Base-by-base conservation (phyloP, 2,888 invertebrate species). In the Prenolepis imparis region DNA sequence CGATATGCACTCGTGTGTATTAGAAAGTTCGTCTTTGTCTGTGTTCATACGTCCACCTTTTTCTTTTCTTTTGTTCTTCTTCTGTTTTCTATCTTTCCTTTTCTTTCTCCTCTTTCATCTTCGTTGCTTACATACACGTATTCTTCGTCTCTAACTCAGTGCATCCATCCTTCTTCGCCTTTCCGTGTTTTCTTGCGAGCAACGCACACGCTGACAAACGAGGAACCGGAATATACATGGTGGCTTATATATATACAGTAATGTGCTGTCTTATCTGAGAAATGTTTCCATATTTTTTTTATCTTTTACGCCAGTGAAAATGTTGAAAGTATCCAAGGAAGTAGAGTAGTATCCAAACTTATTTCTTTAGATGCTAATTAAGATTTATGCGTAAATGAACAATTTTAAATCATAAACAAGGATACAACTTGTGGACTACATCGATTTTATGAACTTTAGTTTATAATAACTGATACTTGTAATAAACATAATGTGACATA, bases 21-120 rank as follows among this genome's bases (percentile, higher is more conserved):
- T n/a, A 83, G 70, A 85, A 82, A 84, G 77, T 72, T 57, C 70
- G 41, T 66, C 75, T 59, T 61, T 39, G 78, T 74, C 57, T 39
- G 18, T 41, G 28, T 24, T 28, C 18, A 52, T 66, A 36, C 18
- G 18, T 68, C 57, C 15, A 48, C 11, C 67, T 75, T 57, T 82
- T 66, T 32, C 57, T 32, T 52, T 57, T 74, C 75, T 24, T 74
- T 36, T 55, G 0, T 8, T 55, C 68, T 48, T 41, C 61, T 39
- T 6, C 52, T 21, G 15, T 67, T 64, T 39, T 63, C 28, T 61
- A n/a, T 39, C 72, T 44, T 32, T 48, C 44, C 67, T n/a, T 48
- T 52, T 63, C 66, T 57, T 39, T 15, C 24, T 9, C 44, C 55
- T 59, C 36, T 72, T 52, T 39, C 18, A 41, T 36, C 36, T 63